phyloP scores from a whole-genome alignment of 2,113 vertebrate genomes.

The Malurus alboscapulatus region DNA sequence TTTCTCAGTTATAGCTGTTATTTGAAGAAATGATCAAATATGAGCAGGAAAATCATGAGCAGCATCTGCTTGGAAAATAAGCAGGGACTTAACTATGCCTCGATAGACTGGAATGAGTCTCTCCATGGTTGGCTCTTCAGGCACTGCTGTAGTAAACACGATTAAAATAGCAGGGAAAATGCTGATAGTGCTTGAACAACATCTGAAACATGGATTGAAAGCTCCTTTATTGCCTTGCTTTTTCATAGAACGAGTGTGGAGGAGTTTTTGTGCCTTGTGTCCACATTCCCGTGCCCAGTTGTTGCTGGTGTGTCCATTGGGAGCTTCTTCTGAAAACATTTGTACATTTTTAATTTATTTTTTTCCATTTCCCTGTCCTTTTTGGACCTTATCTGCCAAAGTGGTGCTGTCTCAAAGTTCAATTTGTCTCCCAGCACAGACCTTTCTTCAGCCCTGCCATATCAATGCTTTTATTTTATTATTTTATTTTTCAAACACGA shows the following conservation, averaged over 20 bases:
- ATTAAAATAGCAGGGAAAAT: background rate
- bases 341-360: background rate
- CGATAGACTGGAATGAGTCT: background rate
- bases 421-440: background rate
- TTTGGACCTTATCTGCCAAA: background rate
- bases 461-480: background rate
- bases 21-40: slow-evolving; percentile 58
- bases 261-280: background rate
- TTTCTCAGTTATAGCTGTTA: slow-evolving; percentile 60
- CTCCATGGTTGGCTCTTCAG: background rate
- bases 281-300: background rate
- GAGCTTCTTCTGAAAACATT: background rate
- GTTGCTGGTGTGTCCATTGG: background rate
- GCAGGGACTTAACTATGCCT: background rate
- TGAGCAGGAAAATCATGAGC: slow-evolving; percentile 40
- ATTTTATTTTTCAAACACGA: background rate
- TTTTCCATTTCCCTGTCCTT: rapidly evolving
- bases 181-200: background rate
- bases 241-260: background rate
- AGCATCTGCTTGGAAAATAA: slow-evolving; percentile 61
- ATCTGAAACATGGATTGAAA: background rate
- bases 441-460: background rate
- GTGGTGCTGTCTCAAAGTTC: background rate
- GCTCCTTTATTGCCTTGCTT: background rate
- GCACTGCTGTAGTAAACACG: background rate